Evolutionary conservation across 2,797 vertebrate species (phyloP).

Genomic region (Catamblyrhynchus diadema): DNA sequence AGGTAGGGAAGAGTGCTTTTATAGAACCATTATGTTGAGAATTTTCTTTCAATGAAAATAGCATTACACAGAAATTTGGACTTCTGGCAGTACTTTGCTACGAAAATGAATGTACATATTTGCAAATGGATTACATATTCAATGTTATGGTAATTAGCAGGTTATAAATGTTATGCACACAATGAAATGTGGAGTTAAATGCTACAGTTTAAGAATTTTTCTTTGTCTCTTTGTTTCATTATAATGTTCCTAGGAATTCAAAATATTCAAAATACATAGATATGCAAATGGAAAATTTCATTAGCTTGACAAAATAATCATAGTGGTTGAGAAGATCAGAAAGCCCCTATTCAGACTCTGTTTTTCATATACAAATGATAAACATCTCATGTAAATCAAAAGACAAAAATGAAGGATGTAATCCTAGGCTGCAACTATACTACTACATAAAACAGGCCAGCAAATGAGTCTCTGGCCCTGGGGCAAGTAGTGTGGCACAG

Average conservation of each 20-base stretch:
- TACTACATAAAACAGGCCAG: neutral
- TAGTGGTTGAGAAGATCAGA: neutral
- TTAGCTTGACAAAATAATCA: neutral
- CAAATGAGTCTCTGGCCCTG: neutral
- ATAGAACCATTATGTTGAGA: neutral
- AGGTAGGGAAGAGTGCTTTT: neutral
- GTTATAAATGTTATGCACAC: neutral
- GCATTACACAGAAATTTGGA: neutral
- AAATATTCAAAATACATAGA: neutral
- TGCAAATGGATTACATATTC: neutral
- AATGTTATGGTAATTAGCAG: neutral
- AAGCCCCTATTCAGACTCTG: neutral
- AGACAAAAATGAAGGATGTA: neutral
- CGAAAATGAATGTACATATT: neutral
- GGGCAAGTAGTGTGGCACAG: neutral
- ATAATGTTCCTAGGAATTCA: neutral
- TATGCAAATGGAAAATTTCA: neutral
- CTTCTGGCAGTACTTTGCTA: neutral
- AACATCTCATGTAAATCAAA: neutral
- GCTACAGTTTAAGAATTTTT: neutral
- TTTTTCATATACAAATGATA: neutral
- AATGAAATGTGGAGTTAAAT: neutral
- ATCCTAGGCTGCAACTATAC: neutral
- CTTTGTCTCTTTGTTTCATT: neutral
- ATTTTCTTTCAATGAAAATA: neutral